Evolutionary conservation across 1,140 invertebrate species (phyloP), one percentile per base, ranked within the genome.

Genomic region (Lerema accius): DNA sequence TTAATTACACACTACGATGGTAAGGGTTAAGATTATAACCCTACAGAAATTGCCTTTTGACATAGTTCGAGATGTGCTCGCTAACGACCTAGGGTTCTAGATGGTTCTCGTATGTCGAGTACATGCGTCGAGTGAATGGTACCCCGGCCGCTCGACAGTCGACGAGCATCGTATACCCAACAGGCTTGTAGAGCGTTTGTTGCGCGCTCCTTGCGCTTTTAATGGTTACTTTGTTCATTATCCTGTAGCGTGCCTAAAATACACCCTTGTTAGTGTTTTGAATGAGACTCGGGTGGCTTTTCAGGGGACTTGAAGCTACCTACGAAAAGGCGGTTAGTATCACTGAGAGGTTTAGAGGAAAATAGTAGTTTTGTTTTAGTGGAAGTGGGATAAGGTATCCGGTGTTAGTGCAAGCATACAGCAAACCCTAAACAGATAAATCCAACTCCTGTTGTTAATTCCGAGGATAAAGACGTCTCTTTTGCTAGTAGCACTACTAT

Each of bases 31-130:
- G 10, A 43, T 45, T 43, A 45, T 43, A 43, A 28, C 19, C 40
- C 40, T 16, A 55, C 51, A 56, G 42, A 42, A 11, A 35, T 32
- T 32, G 40, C 42, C 42, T 58, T 43, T 45, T 56, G 39, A 56
- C 39, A 45, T 56, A 56, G 23, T 56, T 56, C 23, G 40, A 56
- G 23, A 40, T 43, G 15, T 11, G 15, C 35, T 56, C 11, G 13
- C 42, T 58, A 58, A 58, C 55, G 55, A 59, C 28, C 43, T 59
- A 59, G 43, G 56, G 56, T 48, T 59, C 56, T 59, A 35, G 56
- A 35, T 23, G 56, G 17, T 59, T 59, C 56, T 59, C 28, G 9
- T 59, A 48, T 43, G 16, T 59, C 43, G 23, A 48, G 56, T 39
- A 10, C 43, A 32, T 59, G 37, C 11, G 10, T 37, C n/a, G 10